A percentile compares a stretch with the other conserved stretches of the same genome.
phyloP scores from a whole-genome alignment of 1,140 invertebrate genomes.

The Thaumetopoea pityocampa region DNA sequence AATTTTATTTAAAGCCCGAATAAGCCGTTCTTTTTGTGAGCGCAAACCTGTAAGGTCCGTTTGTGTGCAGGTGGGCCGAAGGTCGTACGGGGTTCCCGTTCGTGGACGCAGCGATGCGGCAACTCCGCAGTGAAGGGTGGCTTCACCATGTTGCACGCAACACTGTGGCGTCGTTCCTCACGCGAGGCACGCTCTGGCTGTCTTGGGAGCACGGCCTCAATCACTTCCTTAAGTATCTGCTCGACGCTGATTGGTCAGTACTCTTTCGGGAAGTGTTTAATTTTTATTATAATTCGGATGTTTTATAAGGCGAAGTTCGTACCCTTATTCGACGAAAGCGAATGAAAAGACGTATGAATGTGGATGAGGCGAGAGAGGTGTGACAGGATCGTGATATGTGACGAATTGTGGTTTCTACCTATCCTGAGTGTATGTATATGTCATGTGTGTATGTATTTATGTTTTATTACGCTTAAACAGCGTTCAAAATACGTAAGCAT shows the following conservation, averaged over 20 bases:
- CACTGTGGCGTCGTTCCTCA: conserved; percentile 84
- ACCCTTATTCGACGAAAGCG: too few species aligned
- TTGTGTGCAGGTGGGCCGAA: conserved; percentile 76
- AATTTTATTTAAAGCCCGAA: too few species aligned
- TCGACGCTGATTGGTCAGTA: conserved; percentile 78
- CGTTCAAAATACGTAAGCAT: too few species aligned
- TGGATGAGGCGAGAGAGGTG: too few species aligned
- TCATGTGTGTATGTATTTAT: too few species aligned
- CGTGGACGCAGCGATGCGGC: conserved; percentile 85
- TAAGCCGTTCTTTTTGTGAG: too few species aligned
- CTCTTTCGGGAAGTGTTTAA: not conserved
- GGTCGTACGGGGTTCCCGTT: conserved; percentile 86
- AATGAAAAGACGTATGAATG: too few species aligned
- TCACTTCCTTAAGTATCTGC: conserved; percentile 80
- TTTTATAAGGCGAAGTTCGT: too few species aligned
- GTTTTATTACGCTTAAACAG: too few species aligned
- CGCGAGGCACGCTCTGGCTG: conserved; percentile 84
- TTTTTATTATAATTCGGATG: not conserved
- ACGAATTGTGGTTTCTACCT: too few species aligned
- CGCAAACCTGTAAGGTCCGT: not conserved
- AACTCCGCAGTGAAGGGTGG: conserved; percentile 81
- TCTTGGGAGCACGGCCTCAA: conserved; percentile 83
- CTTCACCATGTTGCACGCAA: conserved; percentile 84
- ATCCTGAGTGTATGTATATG: too few species aligned
- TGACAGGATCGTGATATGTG: too few species aligned